phyloP scores from a whole-genome alignment of 1,140 invertebrate genomes.

The Lasaia peninsularis region DNA sequence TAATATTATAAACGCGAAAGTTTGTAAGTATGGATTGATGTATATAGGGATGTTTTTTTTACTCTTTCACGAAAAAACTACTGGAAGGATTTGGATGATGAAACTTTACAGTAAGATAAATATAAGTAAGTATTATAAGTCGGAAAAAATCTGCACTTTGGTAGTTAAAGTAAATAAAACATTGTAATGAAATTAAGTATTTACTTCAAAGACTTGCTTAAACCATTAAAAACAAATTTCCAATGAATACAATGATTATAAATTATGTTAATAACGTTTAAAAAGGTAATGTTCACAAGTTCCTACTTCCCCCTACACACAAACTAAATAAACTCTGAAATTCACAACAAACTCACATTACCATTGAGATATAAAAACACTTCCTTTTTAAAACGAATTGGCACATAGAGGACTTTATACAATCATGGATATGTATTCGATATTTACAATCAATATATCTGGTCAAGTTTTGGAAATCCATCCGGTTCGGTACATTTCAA shows the following conservation, averaged over 20 bases:
- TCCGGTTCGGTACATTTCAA: background rate
- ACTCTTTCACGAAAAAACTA: too few relatives aligned
- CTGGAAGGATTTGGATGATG: too few relatives aligned
- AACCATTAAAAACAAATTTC: slow-evolving; percentile 19
- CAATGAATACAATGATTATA: slow-evolving; percentile 16
- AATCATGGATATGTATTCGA: slow-evolving; percentile 16
- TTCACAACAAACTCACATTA: slow-evolving; percentile 37
- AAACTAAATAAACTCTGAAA: slow-evolving; percentile 50
- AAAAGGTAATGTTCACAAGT: slow-evolving; percentile 12
- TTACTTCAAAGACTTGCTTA: slow-evolving; percentile 19
- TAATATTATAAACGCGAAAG: too few relatives aligned
- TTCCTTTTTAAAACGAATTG: slow-evolving; percentile 19
- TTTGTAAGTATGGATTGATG: too few relatives aligned
- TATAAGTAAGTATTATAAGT: too few relatives aligned
- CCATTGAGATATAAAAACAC: slow-evolving; percentile 15
- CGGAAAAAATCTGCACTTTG: too few relatives aligned
- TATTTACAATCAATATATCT: slow-evolving; percentile 13
- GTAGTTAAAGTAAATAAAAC: too few relatives aligned
- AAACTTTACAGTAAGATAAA: too few relatives aligned
- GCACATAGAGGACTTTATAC: slow-evolving; percentile 24
- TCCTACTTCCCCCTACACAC: slow-evolving; percentile 7
- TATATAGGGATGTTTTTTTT: too few relatives aligned
- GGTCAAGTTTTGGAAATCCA: background rate
- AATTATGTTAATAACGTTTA: slow-evolving; percentile 16
- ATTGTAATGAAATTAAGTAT: slow-evolving; percentile 6